These are phyloP conservation scores for zebrafish (Danio rerio) DNA, from an alignment of 2,113 vertebrate genomes.

Conservation along the genomic window DNA sequence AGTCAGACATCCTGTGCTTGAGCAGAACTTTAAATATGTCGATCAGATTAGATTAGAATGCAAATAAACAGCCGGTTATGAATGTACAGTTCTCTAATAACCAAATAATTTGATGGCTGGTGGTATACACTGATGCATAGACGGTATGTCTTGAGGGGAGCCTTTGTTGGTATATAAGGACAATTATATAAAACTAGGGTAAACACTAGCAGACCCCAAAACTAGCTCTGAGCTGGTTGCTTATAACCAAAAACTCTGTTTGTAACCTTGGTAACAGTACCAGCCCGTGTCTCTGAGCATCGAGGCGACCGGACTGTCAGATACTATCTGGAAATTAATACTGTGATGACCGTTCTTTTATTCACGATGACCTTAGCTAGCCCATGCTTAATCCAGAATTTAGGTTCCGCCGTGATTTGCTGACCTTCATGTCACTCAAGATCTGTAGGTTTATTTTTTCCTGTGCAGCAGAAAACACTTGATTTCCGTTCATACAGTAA, in stretches of 20 bases:
- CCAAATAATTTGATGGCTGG: too few relatives aligned
- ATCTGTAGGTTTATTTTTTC: too few relatives aligned
- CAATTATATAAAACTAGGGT: background rate
- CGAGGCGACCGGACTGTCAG: constrained; percentile 58
- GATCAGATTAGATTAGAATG: too few relatives aligned
- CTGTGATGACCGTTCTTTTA: constrained; percentile 4
- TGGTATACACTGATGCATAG: too few relatives aligned
- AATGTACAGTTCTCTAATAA: too few relatives aligned
- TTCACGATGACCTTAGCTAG: constrained; percentile 2
- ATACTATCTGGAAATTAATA: constrained; percentile 47
- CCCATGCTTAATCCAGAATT: background rate
- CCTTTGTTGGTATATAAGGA: too few relatives aligned
- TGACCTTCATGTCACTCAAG: background rate
- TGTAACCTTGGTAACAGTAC: constrained; percentile 67
- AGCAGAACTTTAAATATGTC: too few relatives aligned
- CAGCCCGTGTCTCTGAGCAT: constrained; percentile 31
- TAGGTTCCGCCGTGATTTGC: background rate
- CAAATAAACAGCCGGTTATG: too few relatives aligned
- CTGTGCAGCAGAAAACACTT: background rate
- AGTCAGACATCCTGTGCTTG: too few relatives aligned
- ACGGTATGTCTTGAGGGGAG: too few relatives aligned
- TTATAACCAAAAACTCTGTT: constrained; percentile 51
- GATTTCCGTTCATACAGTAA: background rate
- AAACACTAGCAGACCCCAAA: constrained; percentile 33
- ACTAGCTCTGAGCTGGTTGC: constrained; percentile 43